Conservation (phyloP, 2,797 vertebrate species). For the Hapalemur alaotrensis region DNA sequence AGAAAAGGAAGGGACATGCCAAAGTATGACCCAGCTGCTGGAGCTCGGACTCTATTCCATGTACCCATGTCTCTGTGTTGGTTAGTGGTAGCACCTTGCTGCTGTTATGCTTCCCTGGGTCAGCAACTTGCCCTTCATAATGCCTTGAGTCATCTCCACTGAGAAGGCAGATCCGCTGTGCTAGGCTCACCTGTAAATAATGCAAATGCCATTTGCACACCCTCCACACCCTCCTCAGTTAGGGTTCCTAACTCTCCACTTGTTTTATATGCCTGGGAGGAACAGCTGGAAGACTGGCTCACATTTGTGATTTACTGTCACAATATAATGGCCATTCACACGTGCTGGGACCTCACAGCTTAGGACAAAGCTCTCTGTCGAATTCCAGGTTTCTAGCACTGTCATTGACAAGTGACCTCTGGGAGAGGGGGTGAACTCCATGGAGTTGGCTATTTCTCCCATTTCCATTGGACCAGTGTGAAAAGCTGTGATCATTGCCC, state of each 20-base stretch:
- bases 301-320: background rate
- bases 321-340: background rate
- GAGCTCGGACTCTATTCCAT: constrained; percentile 50
- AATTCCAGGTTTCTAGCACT: background rate
- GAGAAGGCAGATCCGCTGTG: constrained; percentile 53
- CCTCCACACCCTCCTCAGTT: background rate
- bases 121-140: constrained; percentile 51
- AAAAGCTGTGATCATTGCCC: background rate
- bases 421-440: background rate
- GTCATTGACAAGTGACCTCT: background rate
- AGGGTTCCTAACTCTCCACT: constrained; percentile 34
- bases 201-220: background rate
- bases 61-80: constrained; percentile 38
- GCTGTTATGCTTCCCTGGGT: constrained; percentile 64
- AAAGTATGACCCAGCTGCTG: constrained; percentile 37
- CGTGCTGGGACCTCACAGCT: background rate
- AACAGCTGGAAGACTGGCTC: background rate
- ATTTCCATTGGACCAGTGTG: background rate
- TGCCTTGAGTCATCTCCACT: background rate
- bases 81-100: constrained; percentile 68
- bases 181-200: constrained; percentile 79
- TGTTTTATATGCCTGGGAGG: constrained; percentile 24
- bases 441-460: constrained; percentile 35
- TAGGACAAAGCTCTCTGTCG: background rate
- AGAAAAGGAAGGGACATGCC: constrained; percentile 54